Evolutionary conservation across 2,113 vertebrate genomes (phyloP), one percentile per base, ranked within the genome.

Genomic region (Orycteropus afer): DNA sequence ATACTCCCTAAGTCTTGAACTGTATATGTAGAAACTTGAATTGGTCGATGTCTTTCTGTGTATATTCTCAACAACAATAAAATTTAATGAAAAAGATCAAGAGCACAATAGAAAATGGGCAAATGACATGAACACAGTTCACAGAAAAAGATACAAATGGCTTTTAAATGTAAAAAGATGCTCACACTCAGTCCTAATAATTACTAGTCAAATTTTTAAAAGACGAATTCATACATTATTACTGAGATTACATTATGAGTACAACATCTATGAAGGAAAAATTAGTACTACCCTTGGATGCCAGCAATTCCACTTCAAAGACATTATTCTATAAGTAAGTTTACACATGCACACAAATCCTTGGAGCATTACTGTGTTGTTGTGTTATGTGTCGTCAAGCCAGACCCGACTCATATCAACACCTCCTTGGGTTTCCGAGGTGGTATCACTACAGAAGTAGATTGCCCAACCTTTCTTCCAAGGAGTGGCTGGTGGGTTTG

Each of bases 261-360:
- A 85, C 37, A 37, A 77, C 29, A 2, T 77, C 51, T 47, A 42
- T 9, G 40, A 15, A 88, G 55, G 23, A 91, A 95, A 89, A 91
- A 80, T 11, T 93, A 57, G 65, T 22, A 85, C 22, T 84, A 80
- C 3, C 37, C 32, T 89, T 69, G 84, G 69, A 85, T 80, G 81
- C 23, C 37, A 88, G 47, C 25, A 86, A 91, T 86, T 77, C 12
- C 27, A 93, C 42, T 81, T 86, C 42, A 55, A 93, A 95, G 83
- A 90, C 73, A 89, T 1, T 92, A 63, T 25, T 27, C 23, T 79
- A 69, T 6, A 74, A 42, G 42, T 63, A 86, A 94, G 76, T 73
- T 14, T 95, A 42, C 12, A 71, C 4, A 32, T n/a, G 4, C 49
- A 27, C 32, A 81, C 23, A 94, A 67, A 85, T 51, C 45, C 71